Evolutionary conservation across 2,113 vertebrate species (phyloP).

Genomic region (Leucoraja erinaceus): DNA sequence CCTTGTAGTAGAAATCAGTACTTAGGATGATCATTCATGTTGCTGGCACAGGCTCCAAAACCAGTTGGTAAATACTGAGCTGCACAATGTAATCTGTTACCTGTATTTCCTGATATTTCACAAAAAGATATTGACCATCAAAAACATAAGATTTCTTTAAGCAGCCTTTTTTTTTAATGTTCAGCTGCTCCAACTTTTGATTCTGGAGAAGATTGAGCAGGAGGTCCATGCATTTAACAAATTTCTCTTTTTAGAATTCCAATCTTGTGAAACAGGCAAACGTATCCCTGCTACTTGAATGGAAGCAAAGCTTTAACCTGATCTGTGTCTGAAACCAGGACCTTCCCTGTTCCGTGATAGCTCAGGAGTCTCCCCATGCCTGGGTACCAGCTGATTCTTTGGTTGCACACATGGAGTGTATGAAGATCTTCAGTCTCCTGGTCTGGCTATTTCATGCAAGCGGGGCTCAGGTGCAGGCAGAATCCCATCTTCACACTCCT

Average conservation of each 20-base stretch:
- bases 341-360: not conserved
- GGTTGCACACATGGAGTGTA: not conserved
- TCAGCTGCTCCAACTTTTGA: not conserved
- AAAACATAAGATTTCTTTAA: not conserved
- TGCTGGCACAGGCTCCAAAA: slow-evolving; percentile 11
- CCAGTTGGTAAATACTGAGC: slow-evolving; percentile 28
- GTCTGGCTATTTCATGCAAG: slow-evolving; percentile 3
- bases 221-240: slow-evolving; percentile 19
- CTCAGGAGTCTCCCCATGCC: not conserved
- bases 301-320: slow-evolving; percentile 13
- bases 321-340: not conserved
- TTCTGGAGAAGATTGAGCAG: slow-evolving; percentile 1
- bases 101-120: slow-evolving; percentile 6
- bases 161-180: slow-evolving; percentile 21
- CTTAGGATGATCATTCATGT: not conserved
- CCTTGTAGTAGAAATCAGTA: not conserved
- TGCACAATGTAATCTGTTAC: not conserved
- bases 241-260: not conserved
- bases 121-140: not conserved
- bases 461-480: not conserved
- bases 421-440: slow-evolving; percentile 26
- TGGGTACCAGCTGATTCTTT: slow-evolving; percentile 12
- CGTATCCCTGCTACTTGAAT: not conserved
- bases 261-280: not conserved
- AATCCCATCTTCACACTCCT: slow-evolving; percentile 27